Evolutionary conservation across 1,140 invertebrate genomes (phyloP), one percentile per base, ranked within the genome.

Genomic region (Lasaia peninsularis): DNA sequence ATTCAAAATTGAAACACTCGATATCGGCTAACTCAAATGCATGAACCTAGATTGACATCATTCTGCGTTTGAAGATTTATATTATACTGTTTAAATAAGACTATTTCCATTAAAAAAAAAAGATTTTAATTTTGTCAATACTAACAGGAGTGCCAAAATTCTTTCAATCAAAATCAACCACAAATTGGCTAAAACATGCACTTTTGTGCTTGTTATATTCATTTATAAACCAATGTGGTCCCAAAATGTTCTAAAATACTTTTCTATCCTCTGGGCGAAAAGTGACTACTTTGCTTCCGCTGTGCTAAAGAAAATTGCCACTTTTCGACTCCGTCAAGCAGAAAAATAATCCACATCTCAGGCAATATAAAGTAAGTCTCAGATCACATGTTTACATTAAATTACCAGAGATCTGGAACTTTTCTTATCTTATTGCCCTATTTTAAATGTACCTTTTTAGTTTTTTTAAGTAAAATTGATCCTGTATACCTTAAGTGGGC

Each of bases 1-100:
- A 97, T 77, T 93, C 92, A 60, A 95, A 95, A 71, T 61, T 86
- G 21, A 86, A 86, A 52, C 79, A 88, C 65, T 79, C 81, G 0
- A 67, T 83, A 50, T 86, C 82, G 0, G 66, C 63, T 14, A 86
- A 77, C 56, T 86, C 85, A 5, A 75, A 74, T 10, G 74, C 78
- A 60, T 87, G 69, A 81, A 56, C 67, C 18, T 32, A 60, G 32
- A 50, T 28, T 44, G 4, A 49, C 40, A n/a, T 28, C 8, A 58
- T 49, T 8, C 12, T 40, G 16, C 37, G 16, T 40, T 40, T 9
- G 37, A 40, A 40, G 16, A 14, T 16, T 16, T 40, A 35, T 35
- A n/a, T n/a, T n/a, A 14, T 18, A 18, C 14, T 40, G 9, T 16
- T 16, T 14, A 16, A 40, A 16, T 16, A 40, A 12, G 16, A 12